Conservation (phyloP, 2,797 vertebrate species). For the Sciurus carolinensis region DNA sequence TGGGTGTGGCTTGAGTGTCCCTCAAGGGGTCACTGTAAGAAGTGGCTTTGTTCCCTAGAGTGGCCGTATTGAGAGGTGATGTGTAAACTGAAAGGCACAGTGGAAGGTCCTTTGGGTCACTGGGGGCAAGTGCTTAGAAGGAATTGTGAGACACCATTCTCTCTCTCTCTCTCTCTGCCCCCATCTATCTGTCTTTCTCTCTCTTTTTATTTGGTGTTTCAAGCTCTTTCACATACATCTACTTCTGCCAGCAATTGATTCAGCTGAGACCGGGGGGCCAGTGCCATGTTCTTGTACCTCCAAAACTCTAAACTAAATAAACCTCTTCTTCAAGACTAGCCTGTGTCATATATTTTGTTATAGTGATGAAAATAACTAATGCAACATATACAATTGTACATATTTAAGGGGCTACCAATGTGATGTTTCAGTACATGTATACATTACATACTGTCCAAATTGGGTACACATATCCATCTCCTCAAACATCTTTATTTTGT, state of each 20-base stretch:
- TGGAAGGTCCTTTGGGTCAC: background rate
- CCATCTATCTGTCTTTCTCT: background rate
- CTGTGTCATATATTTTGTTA: background rate
- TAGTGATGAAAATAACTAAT: background rate
- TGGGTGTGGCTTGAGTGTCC: background rate
- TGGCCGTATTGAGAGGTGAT: background rate
- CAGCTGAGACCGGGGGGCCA: no score
- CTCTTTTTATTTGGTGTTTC: background rate
- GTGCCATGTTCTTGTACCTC: background rate
- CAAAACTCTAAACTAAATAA: background rate
- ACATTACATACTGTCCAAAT: background rate
- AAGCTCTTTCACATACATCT: background rate
- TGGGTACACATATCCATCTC: no score
- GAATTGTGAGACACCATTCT: background rate
- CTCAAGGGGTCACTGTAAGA: background rate
- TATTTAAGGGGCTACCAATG: background rate
- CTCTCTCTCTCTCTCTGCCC: background rate
- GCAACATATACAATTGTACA: background rate
- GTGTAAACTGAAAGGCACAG: background rate
- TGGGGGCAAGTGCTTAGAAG: background rate
- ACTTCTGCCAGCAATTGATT: background rate
- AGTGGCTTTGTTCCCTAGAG: background rate
- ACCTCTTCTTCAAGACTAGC: background rate
- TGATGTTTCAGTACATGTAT: background rate
- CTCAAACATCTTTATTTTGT: background rate